Conservation (phyloP, 2,113 vertebrate genomes). For the Paradoxurus hermaphroditus region DNA sequence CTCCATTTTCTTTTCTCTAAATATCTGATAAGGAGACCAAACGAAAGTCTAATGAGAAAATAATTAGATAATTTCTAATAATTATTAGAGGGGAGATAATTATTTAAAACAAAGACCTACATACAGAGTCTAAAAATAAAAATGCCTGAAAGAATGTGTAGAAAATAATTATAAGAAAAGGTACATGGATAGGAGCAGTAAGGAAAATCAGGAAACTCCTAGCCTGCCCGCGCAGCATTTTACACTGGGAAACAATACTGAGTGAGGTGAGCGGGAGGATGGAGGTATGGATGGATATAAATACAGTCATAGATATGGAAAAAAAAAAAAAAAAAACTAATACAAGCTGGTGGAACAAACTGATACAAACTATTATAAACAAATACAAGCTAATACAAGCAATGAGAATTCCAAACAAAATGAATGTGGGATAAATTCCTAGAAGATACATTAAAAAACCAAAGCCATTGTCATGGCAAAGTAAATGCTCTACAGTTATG, state of each 20-base stretch:
- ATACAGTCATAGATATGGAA: not conserved
- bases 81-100: not conserved
- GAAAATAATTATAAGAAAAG: not conserved
- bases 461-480: not conserved
- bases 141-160: not conserved
- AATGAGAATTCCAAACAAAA: not conserved
- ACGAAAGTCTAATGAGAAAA: not conserved
- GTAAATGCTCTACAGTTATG: not conserved
- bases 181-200: not conserved
- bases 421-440: not conserved
- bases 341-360: not conserved
- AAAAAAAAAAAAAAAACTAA: not conserved
- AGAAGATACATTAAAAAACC: not conserved
- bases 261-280: not conserved
- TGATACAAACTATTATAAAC: no score
- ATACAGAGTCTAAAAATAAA: not conserved
- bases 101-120: not conserved
- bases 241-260: not conserved
- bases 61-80: no score
- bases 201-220: not conserved
- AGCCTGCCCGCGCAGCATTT: not conserved
- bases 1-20: not conserved
- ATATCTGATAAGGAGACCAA: not conserved
- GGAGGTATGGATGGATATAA: not conserved
- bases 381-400: not conserved